Evolutionary conservation across 2,113 vertebrate genomes (phyloP), one percentile per base, ranked within the genome.

Genomic region (Sprattus sprattus): DNA sequence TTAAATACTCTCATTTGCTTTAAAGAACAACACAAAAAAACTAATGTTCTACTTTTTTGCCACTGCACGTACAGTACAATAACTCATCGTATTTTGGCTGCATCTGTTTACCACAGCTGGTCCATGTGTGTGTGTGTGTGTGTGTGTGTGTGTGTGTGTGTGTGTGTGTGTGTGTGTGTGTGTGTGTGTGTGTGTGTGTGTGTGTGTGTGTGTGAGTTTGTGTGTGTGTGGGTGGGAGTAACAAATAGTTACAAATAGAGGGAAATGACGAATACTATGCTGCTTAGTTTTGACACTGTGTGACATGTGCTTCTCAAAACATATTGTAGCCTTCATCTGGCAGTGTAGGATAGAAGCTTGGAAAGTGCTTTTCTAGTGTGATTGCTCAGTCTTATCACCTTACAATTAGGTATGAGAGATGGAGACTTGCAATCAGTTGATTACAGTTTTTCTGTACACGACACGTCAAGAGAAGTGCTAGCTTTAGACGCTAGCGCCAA

Each of bases 281-380:
- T 85, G 85, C 82, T 85, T 85, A 86, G 60, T 86, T 86, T 52
- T 86, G 85, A 85, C 25, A 45, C 15, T n/a, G 28, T 64, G 81
- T 85, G 82, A 84, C 81, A 54, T 67, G 64, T 25, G 22, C 28
- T 78, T 2, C 47, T 52, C 18, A 52, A 60, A 22, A 22, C 54
- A 67, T 20, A 39, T 81, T 83, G 39, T 22, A 85, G 54, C 15
- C 64, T 49, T 18, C 18, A 71, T 52, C 67, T 84, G 46, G 39
- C 46, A 46, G 20, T 78, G 39, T 45, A 16, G 22, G 0, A 78
- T 10, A 84, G 67, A 75, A 7, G 3, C 16, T 71, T 50, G 83
- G 45, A 32, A 84, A 84, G 45, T 49, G n/a, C 15, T 54, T 54
- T 54, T 16, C 50, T 54, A 39, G 39, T 39, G 39, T 39, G 39